phyloP scores from a whole-genome alignment of 1,140 invertebrate genomes.

The Drosophila pandora region DNA sequence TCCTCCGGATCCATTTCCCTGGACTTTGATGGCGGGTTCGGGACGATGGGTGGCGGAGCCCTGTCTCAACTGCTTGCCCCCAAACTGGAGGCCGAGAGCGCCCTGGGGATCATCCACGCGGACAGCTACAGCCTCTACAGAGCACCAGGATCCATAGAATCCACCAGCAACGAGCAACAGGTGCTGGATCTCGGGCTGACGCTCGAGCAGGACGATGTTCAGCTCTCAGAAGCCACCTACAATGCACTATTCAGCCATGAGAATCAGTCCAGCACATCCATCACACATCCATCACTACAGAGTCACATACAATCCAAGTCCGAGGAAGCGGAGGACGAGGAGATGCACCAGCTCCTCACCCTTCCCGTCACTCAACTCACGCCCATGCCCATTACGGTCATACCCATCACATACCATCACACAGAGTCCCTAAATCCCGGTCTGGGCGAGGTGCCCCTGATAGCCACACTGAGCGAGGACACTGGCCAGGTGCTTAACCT shows the following conservation, averaged over 20 bases:
- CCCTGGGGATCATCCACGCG: slow-evolving; percentile 17
- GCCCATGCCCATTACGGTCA: slow-evolving; percentile 32
- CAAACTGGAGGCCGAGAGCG: slow-evolving; percentile 34
- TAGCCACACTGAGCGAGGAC: slow-evolving; percentile 45
- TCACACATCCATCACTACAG: slow-evolving; percentile 13
- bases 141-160: slow-evolving; percentile 17
- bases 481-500: slow-evolving; percentile 57
- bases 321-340: slow-evolving; percentile 8
- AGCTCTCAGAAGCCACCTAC: slow-evolving; percentile 43
- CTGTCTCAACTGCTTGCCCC: slow-evolving; percentile 51
- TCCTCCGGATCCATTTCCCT: slow-evolving; percentile 46
- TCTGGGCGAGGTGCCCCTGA: slow-evolving; percentile 32
- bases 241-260: slow-evolving; percentile 33
- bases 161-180: slow-evolving; percentile 70
- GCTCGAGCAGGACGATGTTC: slow-evolving; percentile 50
- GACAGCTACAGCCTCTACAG: slow-evolving; percentile 51
- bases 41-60: slow-evolving; percentile 18
- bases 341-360: slow-evolving; percentile 26
- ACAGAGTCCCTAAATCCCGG: slow-evolving; percentile 20
- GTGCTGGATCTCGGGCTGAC: slow-evolving; percentile 75
- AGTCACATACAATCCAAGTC: slow-evolving; percentile 16
- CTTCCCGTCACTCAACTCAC: slow-evolving; percentile 24
- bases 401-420: slow-evolving; percentile 53
- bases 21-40: slow-evolving; percentile 37
- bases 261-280: not conserved